These are phyloP conservation scores for Coleophora deauratella DNA, from an alignment of 2,888 invertebrate species.

Conservation along the genomic window DNA sequence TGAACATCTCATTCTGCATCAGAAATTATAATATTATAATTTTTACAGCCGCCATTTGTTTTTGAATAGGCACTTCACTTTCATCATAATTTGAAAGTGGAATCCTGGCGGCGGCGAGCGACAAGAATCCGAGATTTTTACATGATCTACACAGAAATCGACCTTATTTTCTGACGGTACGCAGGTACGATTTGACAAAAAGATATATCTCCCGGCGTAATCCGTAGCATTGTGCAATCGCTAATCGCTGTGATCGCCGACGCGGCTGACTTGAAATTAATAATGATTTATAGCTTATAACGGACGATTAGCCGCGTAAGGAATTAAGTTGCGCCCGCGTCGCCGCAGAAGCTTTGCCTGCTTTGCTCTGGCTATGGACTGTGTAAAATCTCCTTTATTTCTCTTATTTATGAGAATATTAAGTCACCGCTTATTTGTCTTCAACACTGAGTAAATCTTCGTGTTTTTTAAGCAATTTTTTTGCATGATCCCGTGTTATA, in stretches of 20 bases:
- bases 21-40: too few relatives aligned
- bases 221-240: constrained; percentile 70
- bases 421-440: too few relatives aligned
- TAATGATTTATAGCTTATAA: constrained; percentile 60
- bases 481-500: too few relatives aligned
- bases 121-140: too few relatives aligned
- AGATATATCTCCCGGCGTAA: constrained; percentile 66
- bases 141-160: too few relatives aligned
- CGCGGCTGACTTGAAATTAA: constrained; percentile 59
- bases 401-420: too few relatives aligned
- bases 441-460: neutral
- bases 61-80: too few relatives aligned
- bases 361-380: constrained; percentile 2
- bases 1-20: too few relatives aligned
- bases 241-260: constrained; percentile 66
- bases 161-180: constrained; percentile 39
- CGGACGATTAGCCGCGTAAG: constrained; percentile 62
- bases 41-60: too few relatives aligned
- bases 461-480: neutral
- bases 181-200: constrained; percentile 67
- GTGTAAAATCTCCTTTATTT: neutral
- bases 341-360: constrained; percentile 36
- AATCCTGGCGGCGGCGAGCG: too few relatives aligned
- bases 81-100: too few relatives aligned
- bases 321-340: constrained; percentile 26